Percentiles rank a stretch among this genome's conserved stretches.
Evolutionary conservation across 2,888 invertebrate species (phyloP).

Genomic region (Parasteatoda lunata): DNA sequence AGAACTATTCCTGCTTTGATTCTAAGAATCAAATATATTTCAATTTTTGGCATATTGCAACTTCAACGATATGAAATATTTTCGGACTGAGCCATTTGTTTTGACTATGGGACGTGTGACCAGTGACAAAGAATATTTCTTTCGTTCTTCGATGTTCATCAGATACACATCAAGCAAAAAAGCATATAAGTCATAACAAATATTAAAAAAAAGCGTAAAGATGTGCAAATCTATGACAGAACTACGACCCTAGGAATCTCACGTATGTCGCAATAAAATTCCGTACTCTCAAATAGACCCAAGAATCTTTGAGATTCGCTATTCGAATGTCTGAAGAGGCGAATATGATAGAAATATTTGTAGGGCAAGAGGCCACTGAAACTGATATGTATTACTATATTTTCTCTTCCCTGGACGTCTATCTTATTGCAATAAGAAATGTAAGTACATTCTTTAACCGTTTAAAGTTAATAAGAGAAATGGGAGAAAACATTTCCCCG

Average conservation of each 20-base stretch:
- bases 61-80: too few species aligned
- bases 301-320: constrained; percentile 20
- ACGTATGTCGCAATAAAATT: constrained; percentile 15
- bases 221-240: too few species aligned
- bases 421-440: neutral
- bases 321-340: neutral
- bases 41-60: too few species aligned
- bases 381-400: constrained; percentile 6
- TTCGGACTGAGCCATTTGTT: too few species aligned
- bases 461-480: constrained; percentile 40
- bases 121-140: too few species aligned
- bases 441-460: constrained; percentile 4
- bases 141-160: too few species aligned
- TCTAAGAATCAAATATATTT: too few species aligned
- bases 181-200: too few species aligned
- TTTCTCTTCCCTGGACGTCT: neutral
- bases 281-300: constrained; percentile 22
- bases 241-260: neutral
- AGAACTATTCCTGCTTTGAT: too few species aligned
- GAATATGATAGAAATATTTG: constrained; percentile 14
- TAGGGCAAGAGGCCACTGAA: neutral
- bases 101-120: too few species aligned
- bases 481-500: constrained; percentile 24
- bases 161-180: too few species aligned
- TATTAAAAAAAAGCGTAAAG: too few species aligned